phyloP scores from a whole-genome alignment of 2,113 vertebrate genomes.

The Thermophis baileyi region DNA sequence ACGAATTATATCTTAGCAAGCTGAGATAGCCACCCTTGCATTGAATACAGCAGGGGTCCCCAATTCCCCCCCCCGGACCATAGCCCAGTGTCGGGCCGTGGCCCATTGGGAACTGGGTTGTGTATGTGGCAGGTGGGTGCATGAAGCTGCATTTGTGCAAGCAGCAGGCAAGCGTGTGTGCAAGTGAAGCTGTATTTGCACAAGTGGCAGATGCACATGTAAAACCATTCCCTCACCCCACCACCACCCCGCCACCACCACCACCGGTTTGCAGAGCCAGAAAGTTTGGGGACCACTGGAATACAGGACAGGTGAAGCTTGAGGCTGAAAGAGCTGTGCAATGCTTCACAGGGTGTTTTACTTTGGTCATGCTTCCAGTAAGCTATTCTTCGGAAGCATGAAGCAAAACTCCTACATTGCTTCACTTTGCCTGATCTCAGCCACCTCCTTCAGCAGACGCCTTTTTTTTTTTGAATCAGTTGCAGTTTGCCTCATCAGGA shows the following conservation, averaged over 20 bases:
- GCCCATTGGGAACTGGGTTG: too few relatives aligned
- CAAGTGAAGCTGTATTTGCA: not conserved
- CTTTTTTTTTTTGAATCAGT: not conserved
- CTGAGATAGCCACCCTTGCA: not conserved
- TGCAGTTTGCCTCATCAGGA: not conserved
- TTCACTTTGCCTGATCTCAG: not conserved
- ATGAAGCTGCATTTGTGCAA: not conserved
- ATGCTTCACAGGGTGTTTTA: not conserved
- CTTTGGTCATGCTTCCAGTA: not conserved
- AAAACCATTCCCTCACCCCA: not conserved
- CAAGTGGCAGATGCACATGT: not conserved
- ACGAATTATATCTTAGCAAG: not conserved
- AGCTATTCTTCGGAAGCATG: not conserved
- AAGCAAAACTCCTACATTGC: not conserved
- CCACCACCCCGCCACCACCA: not conserved
- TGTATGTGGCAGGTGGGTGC: not conserved
- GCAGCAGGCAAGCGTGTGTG: not conserved
- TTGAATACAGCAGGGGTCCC: not conserved
- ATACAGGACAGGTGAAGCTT: not conserved
- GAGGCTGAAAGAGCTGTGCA: not conserved
- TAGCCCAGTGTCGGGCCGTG: not conserved
- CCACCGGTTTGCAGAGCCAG: not conserved
- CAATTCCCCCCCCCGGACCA: too few relatives aligned
- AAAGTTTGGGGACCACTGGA: not conserved
- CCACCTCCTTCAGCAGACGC: not conserved